Conservation (phyloP, 1,140 invertebrate species). For the Lucilia cuprina region DNA sequence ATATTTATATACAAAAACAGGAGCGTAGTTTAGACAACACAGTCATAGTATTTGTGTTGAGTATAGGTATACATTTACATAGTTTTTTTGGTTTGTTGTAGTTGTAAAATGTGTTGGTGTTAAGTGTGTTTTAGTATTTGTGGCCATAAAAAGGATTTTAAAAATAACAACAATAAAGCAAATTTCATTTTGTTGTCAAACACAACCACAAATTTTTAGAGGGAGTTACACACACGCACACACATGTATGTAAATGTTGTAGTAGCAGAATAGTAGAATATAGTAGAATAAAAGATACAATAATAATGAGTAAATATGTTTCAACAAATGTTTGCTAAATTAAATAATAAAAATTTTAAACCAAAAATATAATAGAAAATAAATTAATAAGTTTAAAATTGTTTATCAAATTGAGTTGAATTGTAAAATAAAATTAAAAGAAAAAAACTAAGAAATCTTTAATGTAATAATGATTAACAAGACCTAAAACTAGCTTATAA, state of each 20-base stretch:
- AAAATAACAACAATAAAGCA: neutral
- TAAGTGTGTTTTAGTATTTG: neutral
- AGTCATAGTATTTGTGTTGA: neutral
- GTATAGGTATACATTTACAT: neutral
- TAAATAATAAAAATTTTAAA: neutral
- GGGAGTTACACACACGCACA: neutral
- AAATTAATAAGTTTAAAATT: neutral
- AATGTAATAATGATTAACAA: neutral
- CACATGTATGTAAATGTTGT: neutral
- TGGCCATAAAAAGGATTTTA: neutral
- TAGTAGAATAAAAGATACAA: conserved; percentile 29
- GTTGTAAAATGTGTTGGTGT: neutral
- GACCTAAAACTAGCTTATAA: conserved; percentile 18
- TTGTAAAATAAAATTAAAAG: neutral
- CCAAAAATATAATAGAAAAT: neutral
- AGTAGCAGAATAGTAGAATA: conserved; percentile 2
- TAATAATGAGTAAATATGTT: conserved; percentile 28
- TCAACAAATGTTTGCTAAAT: neutral
- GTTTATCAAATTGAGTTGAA: neutral
- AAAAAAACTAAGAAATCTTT: neutral
- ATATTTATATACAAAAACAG: conserved; percentile 15
- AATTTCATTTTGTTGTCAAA: neutral
- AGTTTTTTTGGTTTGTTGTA: too few species aligned
- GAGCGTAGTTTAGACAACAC: conserved; percentile 1
- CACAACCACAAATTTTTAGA: neutral